A percentile compares a stretch with the other conserved stretches of the same genome.
These are phyloP conservation scores for Dorcus hopei DNA, from an alignment of 2,888 invertebrate genomes.

Conservation along the genomic window DNA sequence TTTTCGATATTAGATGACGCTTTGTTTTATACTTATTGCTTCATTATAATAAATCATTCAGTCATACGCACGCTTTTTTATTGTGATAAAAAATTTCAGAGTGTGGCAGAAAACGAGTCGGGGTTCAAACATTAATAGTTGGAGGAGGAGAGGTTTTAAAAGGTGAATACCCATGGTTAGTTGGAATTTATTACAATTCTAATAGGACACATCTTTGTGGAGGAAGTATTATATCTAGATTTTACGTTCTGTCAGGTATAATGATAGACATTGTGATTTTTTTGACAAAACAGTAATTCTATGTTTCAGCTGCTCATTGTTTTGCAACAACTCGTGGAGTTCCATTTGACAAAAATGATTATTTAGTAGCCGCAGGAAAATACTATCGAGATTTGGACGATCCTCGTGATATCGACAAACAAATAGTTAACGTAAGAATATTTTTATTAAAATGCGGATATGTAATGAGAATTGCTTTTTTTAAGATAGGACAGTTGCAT, in stretches of 20 bases:
- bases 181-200: constrained; percentile 9
- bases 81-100: neutral
- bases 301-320: constrained; percentile 31
- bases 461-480: too few species aligned
- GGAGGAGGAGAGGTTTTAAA: neutral
- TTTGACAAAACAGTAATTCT: neutral
- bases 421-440: constrained; percentile 6
- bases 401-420: constrained; percentile 23
- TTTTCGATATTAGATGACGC: constrained; percentile 6
- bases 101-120: neutral
- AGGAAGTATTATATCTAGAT: constrained; percentile 10
- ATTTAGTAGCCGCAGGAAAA: constrained; percentile 38
- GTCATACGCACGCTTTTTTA: neutral
- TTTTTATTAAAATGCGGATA: too few species aligned
- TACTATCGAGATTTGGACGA: constrained; percentile 36
- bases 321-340: constrained; percentile 9
- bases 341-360: constrained; percentile 11
- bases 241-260: constrained; percentile 15
- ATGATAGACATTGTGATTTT: neutral
- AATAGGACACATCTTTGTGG: constrained; percentile 9
- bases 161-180: constrained; percentile 16
- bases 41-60: neutral
- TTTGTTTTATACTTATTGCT: neutral
- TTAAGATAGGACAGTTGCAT: too few species aligned
- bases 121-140: neutral